Percentiles rank a stretch among this genome's conserved stretches.
Conservation (phyloP, 2,888 invertebrate species). For the Periphyllus acericola region DNA sequence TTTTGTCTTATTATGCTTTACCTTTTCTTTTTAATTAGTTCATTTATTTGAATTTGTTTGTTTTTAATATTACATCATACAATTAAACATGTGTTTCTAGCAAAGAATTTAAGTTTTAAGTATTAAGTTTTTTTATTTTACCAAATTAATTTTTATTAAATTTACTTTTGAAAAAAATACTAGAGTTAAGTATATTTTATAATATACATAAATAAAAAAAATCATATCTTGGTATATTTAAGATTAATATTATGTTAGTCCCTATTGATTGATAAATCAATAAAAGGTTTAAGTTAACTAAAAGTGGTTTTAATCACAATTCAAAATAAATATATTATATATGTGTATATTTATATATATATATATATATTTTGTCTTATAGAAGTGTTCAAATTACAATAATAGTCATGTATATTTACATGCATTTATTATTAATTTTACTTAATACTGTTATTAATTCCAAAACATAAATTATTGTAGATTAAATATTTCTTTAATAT, state of each 20-base stretch:
- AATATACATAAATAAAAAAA: not conserved
- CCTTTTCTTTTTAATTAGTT: not conserved
- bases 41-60: constrained; percentile 7
- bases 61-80: not conserved
- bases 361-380: constrained; percentile 33
- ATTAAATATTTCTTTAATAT: not conserved
- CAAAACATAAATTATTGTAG: constrained; percentile 9
- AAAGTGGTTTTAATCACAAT: constrained; percentile 41
- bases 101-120: not conserved
- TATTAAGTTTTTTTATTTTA: constrained; percentile 19
- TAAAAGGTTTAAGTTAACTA: constrained; percentile 58
- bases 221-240: not conserved
- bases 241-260: constrained; percentile 15
- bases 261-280: constrained; percentile 42
- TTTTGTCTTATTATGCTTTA: constrained; percentile 42
- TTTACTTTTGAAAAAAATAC: not conserved
- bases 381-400: constrained; percentile 51
- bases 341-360: constrained; percentile 13
- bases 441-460: constrained; percentile 29
- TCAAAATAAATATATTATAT: constrained; percentile 28
- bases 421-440: constrained; percentile 32
- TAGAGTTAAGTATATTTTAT: not conserved
- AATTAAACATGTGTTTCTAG: not conserved
- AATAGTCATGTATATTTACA: constrained; percentile 12
- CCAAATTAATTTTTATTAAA: not conserved